Evolutionary conservation across 2,797 vertebrate genomes (phyloP).

Genomic region (Loris lydekkerianus): DNA sequence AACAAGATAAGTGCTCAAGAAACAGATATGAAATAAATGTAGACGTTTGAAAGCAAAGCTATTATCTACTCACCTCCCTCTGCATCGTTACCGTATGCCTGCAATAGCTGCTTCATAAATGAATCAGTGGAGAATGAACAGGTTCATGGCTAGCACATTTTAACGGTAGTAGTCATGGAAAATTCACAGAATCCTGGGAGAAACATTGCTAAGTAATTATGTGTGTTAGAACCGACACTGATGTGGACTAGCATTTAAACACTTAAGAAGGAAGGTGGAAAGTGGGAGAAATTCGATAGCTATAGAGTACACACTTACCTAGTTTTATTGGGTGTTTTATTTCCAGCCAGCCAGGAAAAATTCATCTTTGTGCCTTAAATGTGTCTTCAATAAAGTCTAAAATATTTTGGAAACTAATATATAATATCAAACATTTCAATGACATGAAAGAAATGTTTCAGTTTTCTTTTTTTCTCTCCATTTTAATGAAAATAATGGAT

Average conservation of each 20-base stretch:
- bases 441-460: conserved; percentile 58
- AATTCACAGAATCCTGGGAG: neutral
- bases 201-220: neutral
- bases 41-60: conserved; percentile 8
- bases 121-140: neutral
- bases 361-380: conserved; percentile 44
- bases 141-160: neutral
- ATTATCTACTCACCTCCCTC: neutral
- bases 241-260: neutral
- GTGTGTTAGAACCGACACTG: neutral
- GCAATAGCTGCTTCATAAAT: neutral
- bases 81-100: neutral
- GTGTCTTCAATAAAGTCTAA: conserved; percentile 66
- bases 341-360: conserved; percentile 65
- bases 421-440: conserved; percentile 51
- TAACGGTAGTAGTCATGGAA: neutral
- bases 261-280: neutral
- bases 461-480: neutral
- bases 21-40: neutral
- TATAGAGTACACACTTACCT: conserved; percentile 2
- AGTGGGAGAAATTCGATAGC: conserved; percentile 6
- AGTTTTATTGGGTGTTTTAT: conserved; percentile 72
- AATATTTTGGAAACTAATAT: conserved; percentile 65
- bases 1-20: conserved; percentile 35
- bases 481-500: conserved; percentile 70